phyloP scores from a whole-genome alignment of 2,888 invertebrate species.

The Zele albiditarsus region DNA sequence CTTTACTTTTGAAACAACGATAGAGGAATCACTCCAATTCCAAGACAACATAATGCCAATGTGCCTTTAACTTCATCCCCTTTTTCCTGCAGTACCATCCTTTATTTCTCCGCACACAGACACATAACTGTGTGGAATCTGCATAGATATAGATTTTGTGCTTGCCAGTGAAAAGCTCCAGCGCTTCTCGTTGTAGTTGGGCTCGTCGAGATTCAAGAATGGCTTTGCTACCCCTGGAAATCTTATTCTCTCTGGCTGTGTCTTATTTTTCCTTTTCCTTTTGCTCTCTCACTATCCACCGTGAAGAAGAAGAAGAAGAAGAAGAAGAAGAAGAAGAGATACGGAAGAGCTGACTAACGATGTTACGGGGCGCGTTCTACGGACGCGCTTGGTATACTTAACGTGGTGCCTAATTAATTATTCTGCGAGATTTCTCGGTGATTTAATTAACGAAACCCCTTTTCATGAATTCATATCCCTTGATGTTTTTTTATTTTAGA shows the following conservation, averaged over 20 bases:
- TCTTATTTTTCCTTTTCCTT: background rate
- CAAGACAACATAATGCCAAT: background rate
- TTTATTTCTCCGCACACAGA: background rate
- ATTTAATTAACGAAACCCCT: slow-evolving; percentile 68
- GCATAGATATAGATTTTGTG: background rate
- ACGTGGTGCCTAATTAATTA: slow-evolving; percentile 68
- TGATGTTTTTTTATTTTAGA: background rate
- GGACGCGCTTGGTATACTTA: slow-evolving; percentile 66
- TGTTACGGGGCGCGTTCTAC: slow-evolving; percentile 61
- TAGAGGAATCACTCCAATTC: background rate
- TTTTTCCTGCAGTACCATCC: background rate
- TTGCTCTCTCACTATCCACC: slow-evolving; percentile 17
- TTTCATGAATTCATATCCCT: slow-evolving; percentile 45
- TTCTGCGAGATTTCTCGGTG: slow-evolving; percentile 67
- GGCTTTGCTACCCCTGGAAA: background rate
- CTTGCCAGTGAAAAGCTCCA: background rate
- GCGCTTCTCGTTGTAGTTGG: slow-evolving; percentile 32
- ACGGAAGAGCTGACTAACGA: slow-evolving; percentile 58
- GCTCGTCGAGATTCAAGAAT: slow-evolving; percentile 40
- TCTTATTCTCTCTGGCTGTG: background rate
- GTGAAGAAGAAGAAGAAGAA: slow-evolving; percentile 8
- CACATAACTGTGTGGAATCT: background rate
- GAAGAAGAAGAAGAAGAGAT: slow-evolving; percentile 49
- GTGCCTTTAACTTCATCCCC: background rate
- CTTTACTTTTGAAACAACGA: background rate